Evolutionary conservation across 2,113 vertebrate genomes (phyloP).

Genomic region (Megaceryle maxima): DNA sequence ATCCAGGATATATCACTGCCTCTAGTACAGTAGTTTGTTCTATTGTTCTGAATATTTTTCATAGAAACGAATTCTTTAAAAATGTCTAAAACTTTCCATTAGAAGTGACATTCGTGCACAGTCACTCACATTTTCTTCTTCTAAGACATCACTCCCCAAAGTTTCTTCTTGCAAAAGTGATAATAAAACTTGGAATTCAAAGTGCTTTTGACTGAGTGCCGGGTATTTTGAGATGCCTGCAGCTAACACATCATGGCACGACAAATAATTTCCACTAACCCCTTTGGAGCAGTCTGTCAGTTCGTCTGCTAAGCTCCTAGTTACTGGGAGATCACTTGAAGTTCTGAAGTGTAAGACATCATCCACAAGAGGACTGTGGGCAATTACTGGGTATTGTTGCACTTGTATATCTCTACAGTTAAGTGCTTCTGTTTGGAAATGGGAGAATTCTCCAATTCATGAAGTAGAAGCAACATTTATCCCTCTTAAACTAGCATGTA

Average conservation of each 20-base stretch:
- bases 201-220: neutral
- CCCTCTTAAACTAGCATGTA: neutral
- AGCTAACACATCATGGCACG: neutral
- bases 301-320: neutral
- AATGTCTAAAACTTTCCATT: neutral
- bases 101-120: neutral
- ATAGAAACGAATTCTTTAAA: neutral
- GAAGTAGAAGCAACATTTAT: neutral
- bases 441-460: neutral
- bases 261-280: neutral
- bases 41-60: neutral
- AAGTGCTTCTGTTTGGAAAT: neutral
- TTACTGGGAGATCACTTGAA: neutral
- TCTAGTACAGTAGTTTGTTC: neutral
- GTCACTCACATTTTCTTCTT: neutral
- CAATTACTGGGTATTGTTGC: neutral
- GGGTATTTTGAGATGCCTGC: neutral
- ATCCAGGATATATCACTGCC: neutral
- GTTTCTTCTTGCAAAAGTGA: neutral
- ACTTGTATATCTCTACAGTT: neutral
- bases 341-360: neutral
- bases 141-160: neutral
- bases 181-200: slow-evolving; percentile 20
- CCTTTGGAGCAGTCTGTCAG: neutral
- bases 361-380: neutral